These are phyloP conservation scores for Camponotus pennsylvanicus DNA, from an alignment of 1,140 invertebrate genomes.

Conservation along the genomic window DNA sequence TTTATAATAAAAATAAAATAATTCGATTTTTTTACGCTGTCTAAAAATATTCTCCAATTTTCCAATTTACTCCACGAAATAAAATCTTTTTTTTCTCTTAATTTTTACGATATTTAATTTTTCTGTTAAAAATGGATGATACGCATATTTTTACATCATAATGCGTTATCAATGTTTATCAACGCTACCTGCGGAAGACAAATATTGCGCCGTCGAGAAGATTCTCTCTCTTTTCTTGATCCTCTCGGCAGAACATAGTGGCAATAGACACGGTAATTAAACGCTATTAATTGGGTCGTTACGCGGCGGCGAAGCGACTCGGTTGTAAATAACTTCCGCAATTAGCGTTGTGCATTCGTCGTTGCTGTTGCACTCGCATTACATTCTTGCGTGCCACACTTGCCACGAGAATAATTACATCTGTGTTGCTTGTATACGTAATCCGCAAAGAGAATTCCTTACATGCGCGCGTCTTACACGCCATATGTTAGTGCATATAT, in stretches of 20 bases:
- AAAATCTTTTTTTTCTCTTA: neutral
- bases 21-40: neutral
- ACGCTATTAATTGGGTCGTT: slow-evolving; percentile 72
- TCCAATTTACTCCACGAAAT: neutral
- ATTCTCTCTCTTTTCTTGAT: neutral
- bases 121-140: neutral
- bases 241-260: neutral
- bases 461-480: slow-evolving; percentile 9
- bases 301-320: slow-evolving; percentile 43
- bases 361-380: neutral
- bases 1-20: neutral
- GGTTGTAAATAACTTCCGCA: slow-evolving; percentile 62
- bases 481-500: neutral
- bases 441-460: slow-evolving; percentile 7
- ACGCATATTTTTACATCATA: neutral
- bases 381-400: slow-evolving; percentile 3
- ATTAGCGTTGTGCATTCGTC: slow-evolving; percentile 40
- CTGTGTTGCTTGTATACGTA: slow-evolving; percentile 37
- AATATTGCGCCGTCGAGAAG: neutral
- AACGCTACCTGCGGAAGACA: slow-evolving; percentile 18
- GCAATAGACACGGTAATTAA: slow-evolving; percentile 71
- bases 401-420: slow-evolving; percentile 37
- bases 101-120: neutral
- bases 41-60: neutral
- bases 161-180: slow-evolving; percentile 59